Percentiles rank a stretch among this genome's conserved stretches.
These are phyloP conservation scores for Micropterix aruncella DNA, from an alignment of 2,888 invertebrate genomes.

Conservation along the genomic window DNA sequence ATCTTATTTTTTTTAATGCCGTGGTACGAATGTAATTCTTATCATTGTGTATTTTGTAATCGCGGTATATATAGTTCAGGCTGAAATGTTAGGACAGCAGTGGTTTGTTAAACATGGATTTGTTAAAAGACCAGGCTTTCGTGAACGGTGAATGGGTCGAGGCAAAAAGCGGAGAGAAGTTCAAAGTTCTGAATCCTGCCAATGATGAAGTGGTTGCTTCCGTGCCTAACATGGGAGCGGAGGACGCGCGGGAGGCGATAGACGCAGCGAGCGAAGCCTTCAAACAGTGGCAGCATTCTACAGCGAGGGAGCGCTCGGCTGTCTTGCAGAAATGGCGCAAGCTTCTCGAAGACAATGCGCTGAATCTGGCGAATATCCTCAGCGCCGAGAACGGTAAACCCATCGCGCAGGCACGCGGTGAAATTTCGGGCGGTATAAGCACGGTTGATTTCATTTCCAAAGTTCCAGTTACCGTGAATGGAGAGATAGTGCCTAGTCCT, in stretches of 20 bases:
- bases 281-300: slow-evolving; percentile 60
- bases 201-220: slow-evolving; percentile 54
- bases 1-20: too few relatives aligned
- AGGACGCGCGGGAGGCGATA: slow-evolving; percentile 62
- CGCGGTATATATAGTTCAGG: too few relatives aligned
- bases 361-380: slow-evolving; percentile 64
- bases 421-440: slow-evolving; percentile 81
- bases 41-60: too few relatives aligned
- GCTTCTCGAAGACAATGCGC: slow-evolving; percentile 55
- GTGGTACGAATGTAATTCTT: too few relatives aligned
- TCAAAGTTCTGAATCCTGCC: slow-evolving; percentile 70
- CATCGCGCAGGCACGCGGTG: slow-evolving; percentile 69
- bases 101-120: too few relatives aligned
- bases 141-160: slow-evolving; percentile 71
- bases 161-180: slow-evolving; percentile 48
- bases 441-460: slow-evolving; percentile 96
- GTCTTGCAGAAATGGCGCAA: slow-evolving; percentile 66
- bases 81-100: too few relatives aligned
- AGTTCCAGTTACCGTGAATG: slow-evolving; percentile 75
- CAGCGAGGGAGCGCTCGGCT: slow-evolving; percentile 59
- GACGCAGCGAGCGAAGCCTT: slow-evolving; percentile 63
- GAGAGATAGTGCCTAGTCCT: slow-evolving; percentile 64
- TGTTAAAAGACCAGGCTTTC: slow-evolving; percentile 41
- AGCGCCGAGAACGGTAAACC: slow-evolving; percentile 88
- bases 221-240: slow-evolving; percentile 73